A percentile compares a stretch with the other conserved stretches of the same genome.
Evolutionary conservation across 1,140 invertebrate genomes (phyloP).

Genomic region (Parasteatoda tepidariorum): DNA sequence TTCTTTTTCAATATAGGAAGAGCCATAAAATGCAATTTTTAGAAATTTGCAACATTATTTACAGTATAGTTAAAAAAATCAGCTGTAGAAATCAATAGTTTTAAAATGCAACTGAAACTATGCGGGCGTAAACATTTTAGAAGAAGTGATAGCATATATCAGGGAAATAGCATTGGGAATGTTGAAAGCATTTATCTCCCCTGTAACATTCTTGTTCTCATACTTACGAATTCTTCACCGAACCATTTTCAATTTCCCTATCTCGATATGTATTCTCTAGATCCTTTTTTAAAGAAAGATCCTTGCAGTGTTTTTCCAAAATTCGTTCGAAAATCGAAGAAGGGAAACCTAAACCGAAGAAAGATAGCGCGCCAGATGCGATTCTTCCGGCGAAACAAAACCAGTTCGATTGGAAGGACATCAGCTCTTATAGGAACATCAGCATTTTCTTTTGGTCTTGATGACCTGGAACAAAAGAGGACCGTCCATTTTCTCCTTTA

Average conservation of each 20-base stretch:
- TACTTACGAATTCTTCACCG: no score
- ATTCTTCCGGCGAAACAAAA: slow-evolving; percentile 22
- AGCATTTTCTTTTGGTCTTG: slow-evolving; percentile 44
- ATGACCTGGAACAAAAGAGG: slow-evolving; percentile 54
- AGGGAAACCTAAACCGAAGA: slow-evolving; percentile 40
- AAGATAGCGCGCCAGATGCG: slow-evolving; percentile 57
- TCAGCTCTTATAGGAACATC: slow-evolving; percentile 49
- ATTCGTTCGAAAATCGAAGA: slow-evolving; percentile 53
- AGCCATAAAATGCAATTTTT: no score
- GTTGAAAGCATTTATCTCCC: no score
- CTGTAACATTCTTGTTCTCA: no score
- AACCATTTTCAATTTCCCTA: background rate
- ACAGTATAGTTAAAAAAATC: no score
- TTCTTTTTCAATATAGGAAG: no score
- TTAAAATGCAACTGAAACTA: no score
- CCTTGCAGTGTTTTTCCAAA: background rate
- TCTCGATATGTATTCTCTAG: background rate
- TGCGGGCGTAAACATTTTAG: no score
- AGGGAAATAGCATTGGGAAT: no score
- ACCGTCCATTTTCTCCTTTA: slow-evolving; percentile 17
- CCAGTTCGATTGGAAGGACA: slow-evolving; percentile 52
- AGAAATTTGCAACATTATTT: no score
- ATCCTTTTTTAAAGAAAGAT: slow-evolving; percentile 28
- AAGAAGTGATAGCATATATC: no score
- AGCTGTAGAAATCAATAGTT: no score